Conservation (phyloP, 2,113 vertebrate genomes). For the Neopipo cinnamomea region DNA sequence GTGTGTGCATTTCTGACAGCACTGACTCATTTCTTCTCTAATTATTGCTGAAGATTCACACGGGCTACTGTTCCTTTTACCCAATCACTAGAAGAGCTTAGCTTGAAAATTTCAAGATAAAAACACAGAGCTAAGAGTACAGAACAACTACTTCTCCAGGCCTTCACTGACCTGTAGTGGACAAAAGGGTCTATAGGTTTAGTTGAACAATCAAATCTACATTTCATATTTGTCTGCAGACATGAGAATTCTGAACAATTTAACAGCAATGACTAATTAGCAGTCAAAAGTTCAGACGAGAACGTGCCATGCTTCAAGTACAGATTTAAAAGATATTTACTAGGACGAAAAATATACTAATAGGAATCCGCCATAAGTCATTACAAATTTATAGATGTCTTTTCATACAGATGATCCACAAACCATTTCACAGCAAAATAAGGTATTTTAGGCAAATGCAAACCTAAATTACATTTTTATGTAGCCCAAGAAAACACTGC, state of each 20-base stretch:
- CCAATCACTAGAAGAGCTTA: not conserved
- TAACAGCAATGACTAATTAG: not conserved
- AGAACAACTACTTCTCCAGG: not conserved
- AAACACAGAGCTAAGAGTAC: not conserved
- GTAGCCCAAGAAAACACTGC: not conserved
- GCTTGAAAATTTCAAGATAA: not conserved
- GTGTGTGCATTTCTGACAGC: not conserved
- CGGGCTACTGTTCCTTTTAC: not conserved
- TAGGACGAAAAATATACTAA: not conserved
- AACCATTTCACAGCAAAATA: not conserved
- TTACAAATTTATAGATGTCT: not conserved
- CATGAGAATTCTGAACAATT: not conserved
- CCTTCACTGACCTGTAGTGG: not conserved
- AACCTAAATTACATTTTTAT: conserved; percentile 1
- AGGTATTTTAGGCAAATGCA: not conserved
- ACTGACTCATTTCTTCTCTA: not conserved
- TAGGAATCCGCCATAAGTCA: not conserved
- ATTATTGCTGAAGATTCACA: not conserved
- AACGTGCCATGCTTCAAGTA: not conserved
- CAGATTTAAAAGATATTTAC: not conserved
- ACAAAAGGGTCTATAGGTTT: not conserved
- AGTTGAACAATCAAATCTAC: not conserved
- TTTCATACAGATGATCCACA: not conserved
- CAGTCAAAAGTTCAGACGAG: not conserved
- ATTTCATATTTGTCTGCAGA: not conserved